Evolutionary conservation across 2,797 vertebrate species (phyloP).

Genomic region (Spatula clypeata): DNA sequence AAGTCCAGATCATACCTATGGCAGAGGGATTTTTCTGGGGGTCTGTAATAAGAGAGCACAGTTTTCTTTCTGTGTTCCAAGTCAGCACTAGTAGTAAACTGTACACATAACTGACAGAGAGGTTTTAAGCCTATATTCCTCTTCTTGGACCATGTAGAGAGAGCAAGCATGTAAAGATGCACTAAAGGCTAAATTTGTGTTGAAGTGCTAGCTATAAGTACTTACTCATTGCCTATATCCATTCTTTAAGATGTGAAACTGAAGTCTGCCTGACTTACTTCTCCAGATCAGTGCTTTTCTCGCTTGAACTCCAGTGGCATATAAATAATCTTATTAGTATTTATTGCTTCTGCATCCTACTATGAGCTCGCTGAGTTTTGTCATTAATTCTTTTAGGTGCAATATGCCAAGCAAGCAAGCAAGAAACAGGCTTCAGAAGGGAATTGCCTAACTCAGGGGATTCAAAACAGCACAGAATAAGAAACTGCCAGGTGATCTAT

Average conservation of each 20-base stretch:
- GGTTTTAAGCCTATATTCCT: neutral
- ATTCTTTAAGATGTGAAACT: neutral
- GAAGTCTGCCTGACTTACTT: neutral
- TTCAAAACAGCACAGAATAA: constrained; percentile 25
- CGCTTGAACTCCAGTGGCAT: neutral
- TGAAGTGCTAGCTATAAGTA: neutral
- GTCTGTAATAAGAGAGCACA: neutral
- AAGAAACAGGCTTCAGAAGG: neutral
- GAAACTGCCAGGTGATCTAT: neutral
- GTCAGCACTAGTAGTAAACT: neutral
- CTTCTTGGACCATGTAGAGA: neutral
- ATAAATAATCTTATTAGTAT: constrained; percentile 26
- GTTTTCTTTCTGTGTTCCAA: neutral
- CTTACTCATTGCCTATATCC: neutral
- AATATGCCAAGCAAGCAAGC: constrained; percentile 4
- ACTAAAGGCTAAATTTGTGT: neutral
- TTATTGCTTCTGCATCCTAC: neutral
- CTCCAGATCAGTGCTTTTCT: neutral
- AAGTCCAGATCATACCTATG: neutral
- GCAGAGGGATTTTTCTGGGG: neutral
- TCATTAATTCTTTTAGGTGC: neutral
- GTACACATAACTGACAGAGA: neutral
- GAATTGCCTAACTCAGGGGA: neutral
- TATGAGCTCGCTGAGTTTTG: neutral
- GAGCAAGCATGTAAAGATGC: neutral